These are phyloP conservation scores for Micromussa lordhowensis DNA, from an alignment of 92 coral and sea anemone species.

Conservation along the genomic window DNA sequence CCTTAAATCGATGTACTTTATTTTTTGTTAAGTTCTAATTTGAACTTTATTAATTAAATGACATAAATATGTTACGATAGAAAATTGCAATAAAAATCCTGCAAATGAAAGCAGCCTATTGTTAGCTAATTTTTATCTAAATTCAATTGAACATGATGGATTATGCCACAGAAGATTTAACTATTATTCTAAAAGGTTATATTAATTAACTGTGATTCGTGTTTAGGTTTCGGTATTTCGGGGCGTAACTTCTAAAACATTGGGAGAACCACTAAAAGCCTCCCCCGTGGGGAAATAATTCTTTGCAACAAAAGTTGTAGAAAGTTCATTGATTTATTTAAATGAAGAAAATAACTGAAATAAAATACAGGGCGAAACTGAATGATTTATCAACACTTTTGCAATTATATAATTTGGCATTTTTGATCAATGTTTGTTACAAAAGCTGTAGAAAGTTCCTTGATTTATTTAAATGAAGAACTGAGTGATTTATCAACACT, in stretches of 20 bases:
- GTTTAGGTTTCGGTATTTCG: not conserved
- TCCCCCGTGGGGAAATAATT: not conserved
- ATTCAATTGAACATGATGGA: not conserved
- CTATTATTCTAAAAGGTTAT: not conserved
- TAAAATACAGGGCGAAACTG: not conserved
- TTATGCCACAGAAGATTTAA: not conserved
- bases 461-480: not conserved
- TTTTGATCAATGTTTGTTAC: not conserved
- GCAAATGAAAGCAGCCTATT: not conserved
- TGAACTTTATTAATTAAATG: constrained; percentile 4
- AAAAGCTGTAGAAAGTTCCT: not conserved
- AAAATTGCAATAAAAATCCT: not conserved
- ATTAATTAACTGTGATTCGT: not conserved
- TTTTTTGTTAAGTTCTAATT: not conserved
- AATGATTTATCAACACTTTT: not conserved
- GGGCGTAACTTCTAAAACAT: not conserved
- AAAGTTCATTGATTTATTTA: not conserved
- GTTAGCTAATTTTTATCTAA: not conserved
- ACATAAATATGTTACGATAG: not conserved
- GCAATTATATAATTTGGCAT: not conserved
- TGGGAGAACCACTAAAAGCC: not conserved
- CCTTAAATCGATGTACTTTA: not conserved
- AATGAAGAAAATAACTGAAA: not conserved
- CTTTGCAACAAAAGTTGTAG: not conserved
- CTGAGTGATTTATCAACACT: not conserved